Evolutionary conservation across 1,140 invertebrate species (phyloP), one percentile per base, ranked within the genome.

Genomic region (Drosophila kanapiae): DNA sequence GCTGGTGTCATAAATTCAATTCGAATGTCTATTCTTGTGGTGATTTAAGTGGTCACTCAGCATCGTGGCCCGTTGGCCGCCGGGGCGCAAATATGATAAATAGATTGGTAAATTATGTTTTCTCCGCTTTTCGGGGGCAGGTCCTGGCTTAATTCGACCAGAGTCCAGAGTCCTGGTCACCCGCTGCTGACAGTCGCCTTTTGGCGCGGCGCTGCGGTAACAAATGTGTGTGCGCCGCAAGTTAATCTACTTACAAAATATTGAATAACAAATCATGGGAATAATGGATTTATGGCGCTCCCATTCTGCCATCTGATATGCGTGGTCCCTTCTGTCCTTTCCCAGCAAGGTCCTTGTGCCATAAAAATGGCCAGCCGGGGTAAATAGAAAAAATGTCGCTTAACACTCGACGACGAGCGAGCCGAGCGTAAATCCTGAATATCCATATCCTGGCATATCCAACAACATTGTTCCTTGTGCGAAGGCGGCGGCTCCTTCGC

Each of bases 191-290:
- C 38, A 40, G 38, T 18, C 29, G 60, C 18, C 56, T 23, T 23
- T 23, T 23, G 23, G 23, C 23, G 23, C 23, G 23, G 23, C 23
- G 23, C 23, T 23, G 23, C 23, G 80, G 74, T 75, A 87, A 87
- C 85, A 90, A 90, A 85, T 91, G 86, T 86, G 80, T 61, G 78
- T 61, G 68, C 31, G 61, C 70, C 65, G 80, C 80, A 91, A 91
- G 83, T 91, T 91, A 91, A 91, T 91, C 88, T 91, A 90, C 90
- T 91, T 82, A 84, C 88, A 91, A 91, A 91, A 91, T 91, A 91
- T 91, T 91, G 88, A 91, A 91, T 91, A 91, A 91, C 88, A 91
- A 91, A 91, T 91, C 88, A 91, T 91, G 79, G 69, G 78, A 76
- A 91, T 91, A 91, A 91, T 91, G 90, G 88, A 91, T 91, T 91